A percentile compares a stretch with the other conserved stretches of the same genome.
These are phyloP conservation scores for Cephalopholis sonnerati DNA, from an alignment of 2,113 vertebrate species.

Conservation along the genomic window DNA sequence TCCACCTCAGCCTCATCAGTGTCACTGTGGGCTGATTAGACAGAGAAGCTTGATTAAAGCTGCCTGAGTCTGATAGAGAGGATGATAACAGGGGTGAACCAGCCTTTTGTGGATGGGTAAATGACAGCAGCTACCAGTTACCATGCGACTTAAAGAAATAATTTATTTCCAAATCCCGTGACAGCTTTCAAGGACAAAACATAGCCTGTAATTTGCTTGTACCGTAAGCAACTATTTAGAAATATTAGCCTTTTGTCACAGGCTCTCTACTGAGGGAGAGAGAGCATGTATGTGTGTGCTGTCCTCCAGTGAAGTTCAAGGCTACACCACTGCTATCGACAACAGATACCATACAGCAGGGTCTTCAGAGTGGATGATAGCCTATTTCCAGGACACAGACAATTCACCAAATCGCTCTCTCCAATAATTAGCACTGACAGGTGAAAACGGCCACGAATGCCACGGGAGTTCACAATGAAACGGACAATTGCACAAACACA, in stretches of 20 bases:
- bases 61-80: conserved; percentile 43
- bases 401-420: conserved; percentile 48
- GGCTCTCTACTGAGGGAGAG: neutral
- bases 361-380: conserved; percentile 52
- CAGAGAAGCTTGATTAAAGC: conserved; percentile 67
- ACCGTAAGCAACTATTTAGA: conserved; percentile 3
- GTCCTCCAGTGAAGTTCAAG: conserved; percentile 42
- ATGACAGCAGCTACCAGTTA: conserved; percentile 27
- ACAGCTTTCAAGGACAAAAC: conserved; percentile 32
- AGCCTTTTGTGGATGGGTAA: conserved; percentile 28
- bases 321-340: conserved; percentile 11
- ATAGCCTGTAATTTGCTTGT: neutral
- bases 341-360: conserved; percentile 36
- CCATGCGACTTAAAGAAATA: conserved; percentile 6
- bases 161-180: conserved; percentile 1
- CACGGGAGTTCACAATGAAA: conserved; percentile 65
- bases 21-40: conserved; percentile 60
- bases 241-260: neutral
- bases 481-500: conserved; percentile 60
- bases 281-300: conserved; percentile 16
- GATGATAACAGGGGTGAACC: conserved; percentile 40
- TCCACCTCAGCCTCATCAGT: conserved; percentile 43
- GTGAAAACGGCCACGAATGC: conserved; percentile 72
- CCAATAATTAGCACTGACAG: conserved; percentile 77
- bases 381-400: conserved; percentile 60